Base-by-base conservation (phyloP, 2,888 invertebrate genomes). In the Rotaria socialis region DNA sequence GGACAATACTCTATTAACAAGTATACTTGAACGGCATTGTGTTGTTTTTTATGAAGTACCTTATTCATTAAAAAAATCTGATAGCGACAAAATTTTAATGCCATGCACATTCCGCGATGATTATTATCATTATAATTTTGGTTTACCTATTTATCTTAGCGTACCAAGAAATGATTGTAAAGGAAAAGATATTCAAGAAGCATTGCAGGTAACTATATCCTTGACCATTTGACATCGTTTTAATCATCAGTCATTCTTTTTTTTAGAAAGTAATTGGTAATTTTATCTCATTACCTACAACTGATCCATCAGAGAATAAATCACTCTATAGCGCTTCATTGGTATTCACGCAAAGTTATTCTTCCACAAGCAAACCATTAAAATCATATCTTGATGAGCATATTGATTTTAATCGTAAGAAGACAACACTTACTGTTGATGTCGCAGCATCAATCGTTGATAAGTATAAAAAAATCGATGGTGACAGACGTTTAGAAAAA, bases 111-210 rank as follows among this genome's bases (percentile, higher is more conserved):
- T 80, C n/a, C 80, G 80, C 11, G 47, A 43, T 24, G n/a, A 7
- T 10, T 6, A 80, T 22, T 47, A 10, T 80, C 80, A 19, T 47
- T 14, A 43, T 6, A 80, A 80, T 80, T 80, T 80, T 80, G 80
- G 80, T 47, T n/a, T 80, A 11, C 80, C 80, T 3, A 47, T 80
- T n/a, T 80, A 80, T 80, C n/a, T 80, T 4, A 80, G n/a, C n/a
- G 5, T 80, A 47, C 80, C 80, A 43, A 80, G 80, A 80, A 5
- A 47, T 24, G 47, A 80, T 2, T 80, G 80, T 80, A 43, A 24
- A 3, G 80, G 80, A 80, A 80, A 47, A 80, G n/a, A 80, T 47
- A 24, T 80, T 47, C 47, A n/a, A 80, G 80, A 80, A 24, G 47
- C 80, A 19, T 47, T 80, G 24, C 80, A 80, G n/a, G 67, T 67